Conservation (phyloP, 2,113 vertebrate genomes). For the Gila orcuttii region DNA sequence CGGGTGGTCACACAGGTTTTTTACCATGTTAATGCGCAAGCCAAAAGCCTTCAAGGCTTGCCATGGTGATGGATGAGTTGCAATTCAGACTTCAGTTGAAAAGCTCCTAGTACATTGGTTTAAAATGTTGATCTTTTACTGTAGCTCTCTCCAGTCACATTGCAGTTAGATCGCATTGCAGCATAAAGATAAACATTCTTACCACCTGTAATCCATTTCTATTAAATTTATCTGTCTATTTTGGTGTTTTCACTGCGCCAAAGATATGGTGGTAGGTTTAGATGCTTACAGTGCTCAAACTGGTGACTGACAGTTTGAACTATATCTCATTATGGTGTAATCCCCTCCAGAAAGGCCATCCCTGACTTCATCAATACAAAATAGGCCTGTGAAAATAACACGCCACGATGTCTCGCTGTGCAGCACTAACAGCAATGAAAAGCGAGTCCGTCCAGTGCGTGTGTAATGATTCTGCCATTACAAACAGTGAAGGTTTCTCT, state of each 20-base stretch:
- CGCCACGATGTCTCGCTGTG: background rate
- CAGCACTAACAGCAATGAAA: conserved; percentile 22
- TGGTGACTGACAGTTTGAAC: conserved; percentile 55
- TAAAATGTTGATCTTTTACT: conserved; percentile 21
- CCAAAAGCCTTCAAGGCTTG: conserved; percentile 43
- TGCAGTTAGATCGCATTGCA: background rate
- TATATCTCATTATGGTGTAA: conserved; percentile 56
- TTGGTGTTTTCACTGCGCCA: background rate
- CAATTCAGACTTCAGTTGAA: conserved; percentile 48
- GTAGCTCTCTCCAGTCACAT: conserved; percentile 10
- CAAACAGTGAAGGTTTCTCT: conserved; percentile 53
- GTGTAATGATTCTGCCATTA: conserved; percentile 33
- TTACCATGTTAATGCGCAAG: conserved; percentile 64
- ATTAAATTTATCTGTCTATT: background rate
- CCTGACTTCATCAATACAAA: conserved; percentile 56
- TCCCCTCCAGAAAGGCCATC: conserved; percentile 56
- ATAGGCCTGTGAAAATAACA: conserved; percentile 47
- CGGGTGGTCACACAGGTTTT: conserved; percentile 34
- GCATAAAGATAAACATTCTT: background rate
- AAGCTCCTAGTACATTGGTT: conserved; percentile 15
- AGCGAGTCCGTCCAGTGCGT: background rate
- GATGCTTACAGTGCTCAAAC: conserved; percentile 8
- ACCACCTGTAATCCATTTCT: background rate
- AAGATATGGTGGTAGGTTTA: background rate
- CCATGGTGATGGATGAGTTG: conserved; percentile 59